Evolutionary conservation across 2,888 invertebrate species (phyloP), one percentile per base, ranked within the genome.

Genomic region (Dysmachus trigonus): DNA sequence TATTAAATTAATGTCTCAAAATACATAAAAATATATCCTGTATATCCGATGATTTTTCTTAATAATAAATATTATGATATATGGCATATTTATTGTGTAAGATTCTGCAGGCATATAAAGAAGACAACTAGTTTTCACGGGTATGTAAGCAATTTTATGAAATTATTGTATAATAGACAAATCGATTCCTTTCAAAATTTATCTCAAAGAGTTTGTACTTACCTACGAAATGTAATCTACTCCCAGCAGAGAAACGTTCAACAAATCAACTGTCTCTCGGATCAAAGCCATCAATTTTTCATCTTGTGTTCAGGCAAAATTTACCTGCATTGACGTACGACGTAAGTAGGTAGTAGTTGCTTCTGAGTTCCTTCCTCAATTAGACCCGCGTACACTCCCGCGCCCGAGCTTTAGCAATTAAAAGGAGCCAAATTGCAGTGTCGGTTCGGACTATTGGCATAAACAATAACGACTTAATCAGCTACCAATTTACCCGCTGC

Each of bases 401-500:
- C 47, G 1, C 5, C 18, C 62, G 27, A 7, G 18, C 22, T 22
- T 10, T 4, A 4, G 62, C 10, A 62, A 62, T 62, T 62, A 62
- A 62, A 62, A 62, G 10, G 62, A 62, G 62, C 62, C 10, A 62
- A 62, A 62, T 62, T 18, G 18, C 27, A 18, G 62, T 62, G 18
- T 27, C 62, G 27, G 62, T 27, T 10, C 62, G 10, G 62, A 62
- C 62, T 62, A 22, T 22, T 10, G 18, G 38, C 47, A 41, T 47
- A 41, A 77, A 77, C 77, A 77, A 77, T 77, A 51, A 47, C 30
- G 30, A 47, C 77, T 77, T 77, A 77, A 77, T 77, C 41, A 77
- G 77, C 30, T 22, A 30, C 38, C 76, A 76, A 18, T 76, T 33
- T 27, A 47, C 77, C 47, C 22, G 77, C 47, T 15, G 77, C 77